A percentile compares a stretch with the other conserved stretches of the same genome.
Evolutionary conservation across 2,797 vertebrate species (phyloP).

Genomic region (Mormyrops boulengeri): DNA sequence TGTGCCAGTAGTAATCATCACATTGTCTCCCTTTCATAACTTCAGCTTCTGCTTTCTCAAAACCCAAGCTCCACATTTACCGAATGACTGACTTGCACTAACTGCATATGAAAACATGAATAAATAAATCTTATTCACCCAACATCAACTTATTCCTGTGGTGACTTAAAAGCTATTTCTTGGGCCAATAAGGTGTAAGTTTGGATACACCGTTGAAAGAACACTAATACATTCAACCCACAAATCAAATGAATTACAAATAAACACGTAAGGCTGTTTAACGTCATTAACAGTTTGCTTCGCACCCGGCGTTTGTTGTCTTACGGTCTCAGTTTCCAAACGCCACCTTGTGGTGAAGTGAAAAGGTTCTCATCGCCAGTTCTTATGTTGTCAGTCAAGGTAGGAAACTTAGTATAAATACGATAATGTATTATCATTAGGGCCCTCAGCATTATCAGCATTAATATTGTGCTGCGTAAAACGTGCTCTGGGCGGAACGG

Average conservation of each 20-base stretch:
- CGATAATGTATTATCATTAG: not conserved
- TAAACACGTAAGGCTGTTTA: not conserved
- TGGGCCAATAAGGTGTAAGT: not conserved
- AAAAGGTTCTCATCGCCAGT: not conserved
- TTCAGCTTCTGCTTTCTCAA: not conserved
- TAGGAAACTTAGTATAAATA: not conserved
- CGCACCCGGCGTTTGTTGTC: not conserved
- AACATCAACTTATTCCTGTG: not conserved
- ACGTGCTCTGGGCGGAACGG: not conserved
- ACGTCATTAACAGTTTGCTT: not conserved
- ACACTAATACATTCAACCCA: not conserved
- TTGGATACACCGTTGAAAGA: not conserved
- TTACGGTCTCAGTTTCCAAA: not conserved
- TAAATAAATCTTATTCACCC: not conserved
- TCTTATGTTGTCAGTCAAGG: not conserved
- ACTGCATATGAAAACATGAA: not conserved
- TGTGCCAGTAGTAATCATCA: not conserved
- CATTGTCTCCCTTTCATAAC: not conserved
- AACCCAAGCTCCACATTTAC: not conserved
- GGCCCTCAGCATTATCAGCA: not conserved
- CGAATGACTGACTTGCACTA: not conserved
- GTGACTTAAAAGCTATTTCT: not conserved
- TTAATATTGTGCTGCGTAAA: not conserved
- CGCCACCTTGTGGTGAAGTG: not conserved
- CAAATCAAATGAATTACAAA: not conserved